Percentiles rank a stretch among this genome's conserved stretches.
Conservation (phyloP, 2,113 vertebrate species). For the Cheilinus undulatus region DNA sequence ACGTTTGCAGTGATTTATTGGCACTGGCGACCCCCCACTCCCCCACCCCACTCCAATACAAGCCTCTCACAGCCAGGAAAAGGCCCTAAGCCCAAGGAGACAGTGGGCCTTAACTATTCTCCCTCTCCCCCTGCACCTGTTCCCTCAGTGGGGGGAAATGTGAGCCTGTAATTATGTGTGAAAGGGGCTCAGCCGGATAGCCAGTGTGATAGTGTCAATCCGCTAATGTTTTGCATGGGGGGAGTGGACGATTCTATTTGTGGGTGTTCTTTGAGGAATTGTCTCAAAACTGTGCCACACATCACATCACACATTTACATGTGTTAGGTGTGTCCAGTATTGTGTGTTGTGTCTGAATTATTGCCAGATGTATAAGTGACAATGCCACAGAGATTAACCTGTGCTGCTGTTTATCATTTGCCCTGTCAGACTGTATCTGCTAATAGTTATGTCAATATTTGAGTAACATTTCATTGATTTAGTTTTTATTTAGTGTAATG, state of each 20-base stretch:
- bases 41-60: constrained; percentile 73
- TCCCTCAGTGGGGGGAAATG: constrained; percentile 69
- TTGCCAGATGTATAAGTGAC: not conserved
- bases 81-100: constrained; percentile 80
- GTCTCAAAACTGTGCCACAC: constrained; percentile 54
- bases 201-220: constrained; percentile 79
- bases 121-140: constrained; percentile 81
- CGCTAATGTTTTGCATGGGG: constrained; percentile 75
- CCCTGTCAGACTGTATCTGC: no score
- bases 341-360: constrained; percentile 3
- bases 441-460: no score
- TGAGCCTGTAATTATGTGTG: constrained; percentile 82
- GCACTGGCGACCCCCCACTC: constrained; percentile 63
- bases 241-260: constrained; percentile 63
- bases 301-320: constrained; percentile 29
- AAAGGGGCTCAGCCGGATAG: constrained; percentile 76
- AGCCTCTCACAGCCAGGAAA: constrained; percentile 75
- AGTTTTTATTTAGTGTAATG: no score
- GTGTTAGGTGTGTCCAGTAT: not conserved
- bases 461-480: no score
- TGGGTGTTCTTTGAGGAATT: constrained; percentile 52
- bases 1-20: constrained; percentile 81
- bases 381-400: not conserved
- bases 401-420: no score
- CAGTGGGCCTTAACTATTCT: constrained; percentile 71